Base-by-base conservation (phyloP, 2,888 invertebrate species). In the Autographa pulchrina region DNA sequence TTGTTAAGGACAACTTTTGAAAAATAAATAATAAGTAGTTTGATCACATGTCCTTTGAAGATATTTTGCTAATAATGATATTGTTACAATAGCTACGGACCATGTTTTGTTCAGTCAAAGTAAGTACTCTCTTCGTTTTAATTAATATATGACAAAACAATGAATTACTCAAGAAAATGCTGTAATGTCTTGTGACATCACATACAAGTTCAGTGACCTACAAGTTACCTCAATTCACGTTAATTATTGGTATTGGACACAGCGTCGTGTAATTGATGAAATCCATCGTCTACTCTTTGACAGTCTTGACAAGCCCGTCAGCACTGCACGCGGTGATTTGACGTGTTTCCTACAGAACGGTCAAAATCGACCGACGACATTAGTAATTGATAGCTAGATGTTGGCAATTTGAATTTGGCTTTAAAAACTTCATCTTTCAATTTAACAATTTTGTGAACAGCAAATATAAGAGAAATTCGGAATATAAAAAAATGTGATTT, bases 191-290 rank as follows among this genome's bases (percentile, higher is more conserved):
- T 56, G 54, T 56, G 25, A 20, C 20, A 56, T 25, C 9, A 20
- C 20, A 11, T 56, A 25, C 11, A 20, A 18, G 25, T 20, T 56
- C 54, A 25, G 25, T 20, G 25, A 56, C 54, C 20, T 14, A 56
- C 13, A 56, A 56, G 20, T 56, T 13, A 20, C 54, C 11, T 56
- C 20, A 20, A 56, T 25, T 20, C 5, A 25, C 25, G 25, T 56
- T 56, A 56, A 56, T 56, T 56, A 56, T 56, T 56, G 54, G 20
- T 25, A 25, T 56, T 56, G 20, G 20, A 56, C 25, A 20, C 54
- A 14, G 14, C 5, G 20, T 20, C 25, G 25, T 13, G 11, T 56
- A 25, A 56, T 56, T 56, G 25, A 56, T 56, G 54, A 25, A 56
- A 25, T 25, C 54, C 25, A 25, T 56, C 54, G 3, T 9, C 52